Conservation (phyloP, 2,113 vertebrate genomes). For the Vidua chalybeata region DNA sequence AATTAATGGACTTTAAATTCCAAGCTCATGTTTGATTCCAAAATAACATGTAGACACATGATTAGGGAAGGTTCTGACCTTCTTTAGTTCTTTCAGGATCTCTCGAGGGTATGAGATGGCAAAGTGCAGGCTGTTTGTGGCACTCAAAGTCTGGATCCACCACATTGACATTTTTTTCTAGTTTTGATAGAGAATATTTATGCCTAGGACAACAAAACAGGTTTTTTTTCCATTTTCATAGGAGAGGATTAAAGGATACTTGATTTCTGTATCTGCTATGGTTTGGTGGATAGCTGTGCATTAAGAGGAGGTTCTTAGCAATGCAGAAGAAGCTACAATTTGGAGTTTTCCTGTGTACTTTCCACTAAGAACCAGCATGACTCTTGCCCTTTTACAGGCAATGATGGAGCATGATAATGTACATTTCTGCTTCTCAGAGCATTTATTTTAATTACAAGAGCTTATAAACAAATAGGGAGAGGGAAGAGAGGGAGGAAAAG, state of each 20-base stretch:
- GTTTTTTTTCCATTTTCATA: not conserved
- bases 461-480: conserved; percentile 1
- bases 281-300: not conserved
- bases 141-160: not conserved
- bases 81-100: not conserved
- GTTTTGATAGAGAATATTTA: not conserved
- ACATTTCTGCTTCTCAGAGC: not conserved
- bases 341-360: not conserved
- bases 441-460: conserved; percentile 17
- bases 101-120: not conserved
- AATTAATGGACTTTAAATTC: not conserved
- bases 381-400: not conserved
- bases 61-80: not conserved
- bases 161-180: not conserved
- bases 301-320: not conserved
- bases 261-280: not conserved
- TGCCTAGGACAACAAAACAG: not conserved
- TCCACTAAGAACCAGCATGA: not conserved
- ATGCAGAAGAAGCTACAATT: not conserved
- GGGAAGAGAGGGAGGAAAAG: not conserved
- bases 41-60: not conserved
- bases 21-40: not conserved
- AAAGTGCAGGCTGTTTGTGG: not conserved
- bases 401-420: not conserved
- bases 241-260: not conserved